These are phyloP conservation scores for Thymelicus acteon DNA, from an alignment of 2,888 invertebrate species.

Conservation along the genomic window DNA sequence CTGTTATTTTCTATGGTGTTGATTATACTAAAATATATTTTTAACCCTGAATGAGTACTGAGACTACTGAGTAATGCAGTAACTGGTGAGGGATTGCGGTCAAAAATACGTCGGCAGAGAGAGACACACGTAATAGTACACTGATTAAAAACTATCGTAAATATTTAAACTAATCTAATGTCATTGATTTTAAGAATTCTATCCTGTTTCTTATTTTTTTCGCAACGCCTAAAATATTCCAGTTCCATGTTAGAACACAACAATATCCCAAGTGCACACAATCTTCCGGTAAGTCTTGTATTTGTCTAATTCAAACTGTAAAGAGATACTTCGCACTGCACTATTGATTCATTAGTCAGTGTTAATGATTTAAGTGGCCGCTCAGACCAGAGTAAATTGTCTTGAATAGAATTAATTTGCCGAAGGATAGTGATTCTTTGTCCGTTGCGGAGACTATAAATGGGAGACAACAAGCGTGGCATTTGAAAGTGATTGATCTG, in stretches of 20 bases:
- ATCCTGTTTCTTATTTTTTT: too few relatives aligned
- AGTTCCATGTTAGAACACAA: neutral
- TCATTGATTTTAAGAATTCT: too few relatives aligned
- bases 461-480: slow-evolving; percentile 25
- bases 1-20: too few relatives aligned
- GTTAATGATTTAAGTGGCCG: slow-evolving; percentile 32
- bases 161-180: too few relatives aligned
- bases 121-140: too few relatives aligned
- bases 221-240: neutral
- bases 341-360: slow-evolving; percentile 30
- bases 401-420: slow-evolving; percentile 34
- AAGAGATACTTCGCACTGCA: slow-evolving; percentile 19
- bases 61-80: too few relatives aligned
- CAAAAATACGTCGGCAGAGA: too few relatives aligned
- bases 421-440: slow-evolving; percentile 11
- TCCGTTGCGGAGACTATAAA: slow-evolving; percentile 15
- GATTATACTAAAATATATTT: too few relatives aligned
- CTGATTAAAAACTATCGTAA: too few relatives aligned
- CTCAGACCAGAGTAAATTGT: slow-evolving; percentile 24
- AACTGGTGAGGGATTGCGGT: too few relatives aligned
- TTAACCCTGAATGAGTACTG: too few relatives aligned
- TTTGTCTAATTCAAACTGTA: slow-evolving; percentile 1
- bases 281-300: neutral
- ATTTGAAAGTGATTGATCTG: slow-evolving; percentile 24
- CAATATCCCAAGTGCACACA: neutral